phyloP scores from a whole-genome alignment of 1,140 invertebrate species.

The Pemphigus obesinymphae region DNA sequence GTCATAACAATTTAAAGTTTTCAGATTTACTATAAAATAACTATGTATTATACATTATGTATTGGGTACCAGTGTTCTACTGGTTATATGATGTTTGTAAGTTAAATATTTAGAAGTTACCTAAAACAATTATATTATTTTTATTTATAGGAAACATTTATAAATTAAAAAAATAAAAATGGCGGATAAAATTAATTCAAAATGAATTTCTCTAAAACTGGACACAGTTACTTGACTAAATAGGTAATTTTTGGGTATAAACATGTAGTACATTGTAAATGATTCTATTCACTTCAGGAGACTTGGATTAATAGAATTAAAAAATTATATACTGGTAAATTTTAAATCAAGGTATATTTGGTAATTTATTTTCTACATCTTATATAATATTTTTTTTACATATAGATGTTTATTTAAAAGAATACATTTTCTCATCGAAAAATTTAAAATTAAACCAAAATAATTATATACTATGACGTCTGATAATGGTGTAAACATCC shows the following conservation, averaged over 20 bases:
- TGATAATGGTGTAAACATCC: slow-evolving; percentile 44
- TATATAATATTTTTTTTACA: too few species aligned
- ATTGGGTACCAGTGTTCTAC: too few species aligned
- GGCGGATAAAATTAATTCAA: not conserved
- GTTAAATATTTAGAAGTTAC: too few species aligned
- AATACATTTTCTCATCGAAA: not conserved
- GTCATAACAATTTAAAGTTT: too few species aligned
- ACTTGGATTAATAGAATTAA: not conserved
- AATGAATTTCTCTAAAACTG: not conserved
- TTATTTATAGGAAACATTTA: not conserved
- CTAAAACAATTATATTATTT: not conserved
- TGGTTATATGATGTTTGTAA: too few species aligned
- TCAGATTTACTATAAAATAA: too few species aligned
- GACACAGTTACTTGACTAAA: not conserved
- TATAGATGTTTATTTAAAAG: not conserved
- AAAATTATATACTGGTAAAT: not conserved
- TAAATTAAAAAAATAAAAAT: not conserved
- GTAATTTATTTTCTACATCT: not conserved
- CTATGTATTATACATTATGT: too few species aligned
- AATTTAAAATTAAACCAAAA: not conserved
- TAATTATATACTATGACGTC: slow-evolving; percentile 45
- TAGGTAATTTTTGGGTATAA: not conserved
- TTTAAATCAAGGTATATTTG: not conserved
- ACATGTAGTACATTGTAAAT: not conserved
- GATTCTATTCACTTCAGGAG: not conserved